Percentiles rank a stretch among this genome's conserved stretches.
Conservation (phyloP, 2,113 vertebrate species). For the Dromiciops gliroides region DNA sequence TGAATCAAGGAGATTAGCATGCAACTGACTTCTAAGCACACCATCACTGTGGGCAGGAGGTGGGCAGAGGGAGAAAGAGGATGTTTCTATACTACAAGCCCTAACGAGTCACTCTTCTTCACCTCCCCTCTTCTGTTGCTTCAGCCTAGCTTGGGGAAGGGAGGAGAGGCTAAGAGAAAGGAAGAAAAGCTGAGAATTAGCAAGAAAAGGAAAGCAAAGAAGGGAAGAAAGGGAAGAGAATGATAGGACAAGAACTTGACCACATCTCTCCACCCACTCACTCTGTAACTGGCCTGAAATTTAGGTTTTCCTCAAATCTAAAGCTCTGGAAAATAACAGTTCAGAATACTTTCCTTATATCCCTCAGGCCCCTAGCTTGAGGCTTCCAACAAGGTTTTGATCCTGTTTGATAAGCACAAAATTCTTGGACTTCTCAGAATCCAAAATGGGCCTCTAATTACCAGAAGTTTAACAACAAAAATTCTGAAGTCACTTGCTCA, state of each 20-base stretch:
- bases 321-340: not conserved
- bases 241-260: not conserved
- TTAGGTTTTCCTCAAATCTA: not conserved
- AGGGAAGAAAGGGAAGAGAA: not conserved
- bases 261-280: not conserved
- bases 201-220: not conserved
- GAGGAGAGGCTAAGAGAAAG: not conserved
- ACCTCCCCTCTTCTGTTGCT: not conserved
- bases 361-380: not conserved
- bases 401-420: not conserved
- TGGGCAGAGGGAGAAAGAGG: not conserved
- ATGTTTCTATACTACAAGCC: not conserved
- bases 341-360: not conserved
- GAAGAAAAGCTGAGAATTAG: not conserved
- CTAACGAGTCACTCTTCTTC: not conserved
- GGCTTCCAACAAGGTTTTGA: not conserved
- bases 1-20: constrained; percentile 37
- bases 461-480: not conserved
- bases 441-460: not conserved
- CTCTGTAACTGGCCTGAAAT: not conserved
- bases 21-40: constrained; percentile 43
- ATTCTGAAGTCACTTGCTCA: not conserved
- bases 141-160: not conserved
- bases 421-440: not conserved
- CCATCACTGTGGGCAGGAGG: constrained; percentile 13